Percentiles rank a stretch among this genome's conserved stretches.
Evolutionary conservation across 2,888 invertebrate genomes (phyloP).

Genomic region (Hirudinaria manillensis): DNA sequence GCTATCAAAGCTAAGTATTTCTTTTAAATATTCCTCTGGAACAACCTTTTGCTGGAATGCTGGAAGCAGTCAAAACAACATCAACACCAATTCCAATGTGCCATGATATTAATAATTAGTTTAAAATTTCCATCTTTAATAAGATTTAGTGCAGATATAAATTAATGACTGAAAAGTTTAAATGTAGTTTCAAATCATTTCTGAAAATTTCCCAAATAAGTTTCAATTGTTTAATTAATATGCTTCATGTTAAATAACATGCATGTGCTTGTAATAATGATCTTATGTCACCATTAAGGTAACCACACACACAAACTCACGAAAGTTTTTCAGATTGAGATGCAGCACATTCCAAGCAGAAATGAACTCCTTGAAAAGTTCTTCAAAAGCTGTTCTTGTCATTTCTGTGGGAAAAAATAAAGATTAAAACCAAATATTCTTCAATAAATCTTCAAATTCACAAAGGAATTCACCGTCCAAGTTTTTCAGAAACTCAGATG

Average conservation of each 20-base stretch:
- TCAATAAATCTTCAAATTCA: background rate
- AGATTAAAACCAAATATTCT: background rate
- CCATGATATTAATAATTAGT: too few relatives aligned
- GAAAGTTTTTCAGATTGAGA: slow-evolving; percentile 32
- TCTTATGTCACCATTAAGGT: too few relatives aligned
- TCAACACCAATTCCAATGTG: background rate
- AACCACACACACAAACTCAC: slow-evolving; percentile 32
- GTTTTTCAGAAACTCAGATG: slow-evolving; percentile 10
- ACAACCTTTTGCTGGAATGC: slow-evolving; percentile 25
- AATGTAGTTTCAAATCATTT: too few relatives aligned
- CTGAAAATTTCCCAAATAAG: too few relatives aligned
- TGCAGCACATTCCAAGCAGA: slow-evolving; percentile 41
- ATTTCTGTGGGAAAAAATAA: slow-evolving; percentile 12
- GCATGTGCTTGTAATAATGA: too few relatives aligned
- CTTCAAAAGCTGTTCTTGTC: background rate
- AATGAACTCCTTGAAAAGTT: slow-evolving; percentile 38
- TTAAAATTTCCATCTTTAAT: too few relatives aligned
- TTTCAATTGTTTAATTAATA: too few relatives aligned
- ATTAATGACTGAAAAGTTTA: too few relatives aligned
- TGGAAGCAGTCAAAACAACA: slow-evolving; percentile 7
- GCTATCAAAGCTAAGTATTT: slow-evolving; percentile 32
- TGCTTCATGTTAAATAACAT: too few relatives aligned
- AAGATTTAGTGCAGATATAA: too few relatives aligned
- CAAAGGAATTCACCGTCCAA: background rate
- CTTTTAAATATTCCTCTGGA: slow-evolving; percentile 37